phyloP scores from a whole-genome alignment of 2,888 invertebrate genomes.

The Lasioglossum oenotherae region DNA sequence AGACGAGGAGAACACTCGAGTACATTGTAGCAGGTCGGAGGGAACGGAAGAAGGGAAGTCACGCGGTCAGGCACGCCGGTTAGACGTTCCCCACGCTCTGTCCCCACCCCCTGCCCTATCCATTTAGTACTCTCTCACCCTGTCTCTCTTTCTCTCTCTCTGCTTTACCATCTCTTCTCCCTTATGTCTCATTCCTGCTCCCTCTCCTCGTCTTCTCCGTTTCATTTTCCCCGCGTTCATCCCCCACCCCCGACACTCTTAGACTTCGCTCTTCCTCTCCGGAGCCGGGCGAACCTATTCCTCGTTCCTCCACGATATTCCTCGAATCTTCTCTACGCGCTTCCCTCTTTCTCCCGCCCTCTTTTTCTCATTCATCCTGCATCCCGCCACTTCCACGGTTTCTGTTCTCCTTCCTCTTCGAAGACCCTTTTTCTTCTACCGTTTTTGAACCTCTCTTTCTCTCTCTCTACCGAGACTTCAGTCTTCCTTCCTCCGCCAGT shows the following conservation, averaged over 20 bases:
- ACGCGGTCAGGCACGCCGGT: constrained; percentile 74
- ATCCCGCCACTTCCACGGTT: not conserved
- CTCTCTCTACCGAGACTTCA: not conserved
- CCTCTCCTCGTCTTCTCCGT: not conserved
- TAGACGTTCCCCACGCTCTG: constrained; percentile 45
- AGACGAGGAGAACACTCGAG: constrained; percentile 61
- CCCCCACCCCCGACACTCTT: not conserved
- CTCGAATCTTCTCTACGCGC: not conserved
- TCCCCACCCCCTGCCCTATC: not conserved
- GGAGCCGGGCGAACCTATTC: not conserved
- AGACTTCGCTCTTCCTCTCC: not conserved
- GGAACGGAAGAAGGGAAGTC: constrained; percentile 70
- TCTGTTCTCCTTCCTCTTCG: not conserved
- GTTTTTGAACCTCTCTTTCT: not conserved
- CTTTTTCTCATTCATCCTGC: constrained; percentile 12
- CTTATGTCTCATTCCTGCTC: constrained; percentile 24
- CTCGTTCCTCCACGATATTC: not conserved
- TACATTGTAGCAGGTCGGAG: constrained; percentile 65
- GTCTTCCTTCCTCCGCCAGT: not conserved
- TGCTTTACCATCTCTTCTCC: constrained; percentile 8
- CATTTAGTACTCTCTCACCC: constrained; percentile 48
- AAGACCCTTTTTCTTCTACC: not conserved
- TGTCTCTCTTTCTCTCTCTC: not conserved
- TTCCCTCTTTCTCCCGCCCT: constrained; percentile 5
- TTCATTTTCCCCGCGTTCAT: not conserved